Percentiles rank a stretch among this genome's conserved stretches.
These are phyloP conservation scores for Nipponacmea schrenckii DNA, from an alignment of 2,888 invertebrate genomes.

Conservation along the genomic window DNA sequence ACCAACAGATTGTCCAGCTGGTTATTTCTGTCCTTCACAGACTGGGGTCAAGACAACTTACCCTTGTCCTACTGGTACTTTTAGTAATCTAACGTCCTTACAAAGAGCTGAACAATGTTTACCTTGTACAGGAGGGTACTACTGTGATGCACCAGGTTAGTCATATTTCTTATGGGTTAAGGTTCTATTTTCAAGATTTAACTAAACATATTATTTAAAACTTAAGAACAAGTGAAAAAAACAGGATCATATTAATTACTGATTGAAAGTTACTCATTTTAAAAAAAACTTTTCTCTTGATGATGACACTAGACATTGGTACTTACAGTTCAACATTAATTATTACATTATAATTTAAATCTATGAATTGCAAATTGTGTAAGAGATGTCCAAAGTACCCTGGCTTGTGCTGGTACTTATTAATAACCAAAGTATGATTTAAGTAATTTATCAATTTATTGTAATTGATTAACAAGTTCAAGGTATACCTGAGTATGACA, in stretches of 20 bases:
- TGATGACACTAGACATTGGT: too few relatives aligned
- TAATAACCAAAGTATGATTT: too few relatives aligned
- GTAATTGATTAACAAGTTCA: too few relatives aligned
- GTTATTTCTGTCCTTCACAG: conserved; percentile 56
- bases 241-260: background rate
- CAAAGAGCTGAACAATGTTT: conserved; percentile 48
- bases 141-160: conserved; percentile 48
- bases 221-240: background rate
- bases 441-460: too few relatives aligned
- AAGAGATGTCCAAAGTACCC: too few relatives aligned
- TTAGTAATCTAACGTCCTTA: conserved; percentile 52
- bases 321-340: too few relatives aligned
- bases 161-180: background rate
- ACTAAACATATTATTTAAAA: background rate
- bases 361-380: too few relatives aligned
- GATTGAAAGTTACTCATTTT: too few relatives aligned
- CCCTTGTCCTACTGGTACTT: conserved; percentile 61
- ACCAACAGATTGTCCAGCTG: conserved; percentile 52
- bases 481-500: too few relatives aligned
- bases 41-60: conserved; percentile 47
- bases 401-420: too few relatives aligned
- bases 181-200: background rate
- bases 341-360: too few relatives aligned
- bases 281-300: too few relatives aligned
- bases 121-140: conserved; percentile 54